Percentiles rank a stretch among this genome's conserved stretches.
These are phyloP conservation scores for Drosophila antonietae DNA, from an alignment of 2,888 invertebrate species.

Conservation along the genomic window DNA sequence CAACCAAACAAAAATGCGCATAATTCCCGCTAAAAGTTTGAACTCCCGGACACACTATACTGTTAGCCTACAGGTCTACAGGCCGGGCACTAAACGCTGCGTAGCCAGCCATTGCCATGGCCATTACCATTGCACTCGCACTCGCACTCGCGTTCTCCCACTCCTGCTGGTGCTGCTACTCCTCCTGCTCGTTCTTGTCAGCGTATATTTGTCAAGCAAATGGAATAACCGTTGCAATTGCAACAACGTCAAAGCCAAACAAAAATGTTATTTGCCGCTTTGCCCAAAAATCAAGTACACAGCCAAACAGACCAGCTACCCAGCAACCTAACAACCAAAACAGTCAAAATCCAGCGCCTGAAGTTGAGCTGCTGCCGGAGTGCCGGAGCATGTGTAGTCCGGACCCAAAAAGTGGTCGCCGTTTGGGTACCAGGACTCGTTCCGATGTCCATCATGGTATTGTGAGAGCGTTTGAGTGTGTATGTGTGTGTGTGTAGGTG, in stretches of 20 bases:
- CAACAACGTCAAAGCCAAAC: slow-evolving; percentile 79
- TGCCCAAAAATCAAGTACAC: slow-evolving; percentile 79
- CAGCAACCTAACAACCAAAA: slow-evolving; percentile 45
- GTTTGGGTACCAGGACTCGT: slow-evolving; percentile 26
- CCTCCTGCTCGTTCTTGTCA: slow-evolving; percentile 31
- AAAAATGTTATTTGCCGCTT: slow-evolving; percentile 79
- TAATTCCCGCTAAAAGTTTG: slow-evolving; percentile 73
- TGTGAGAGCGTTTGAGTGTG: slow-evolving; percentile 20
- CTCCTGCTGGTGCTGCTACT: background rate
- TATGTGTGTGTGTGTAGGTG: slow-evolving; percentile 3
- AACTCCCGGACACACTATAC: slow-evolving; percentile 10
- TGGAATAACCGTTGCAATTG: slow-evolving; percentile 79
- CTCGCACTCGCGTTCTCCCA: background rate
- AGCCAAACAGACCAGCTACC: slow-evolving; percentile 55
- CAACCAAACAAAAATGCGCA: slow-evolving; percentile 71
- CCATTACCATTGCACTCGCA: slow-evolving; percentile 8
- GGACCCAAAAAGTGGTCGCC: slow-evolving; percentile 61
- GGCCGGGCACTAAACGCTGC: slow-evolving; percentile 54
- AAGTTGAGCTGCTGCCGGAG: background rate
- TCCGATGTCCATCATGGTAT: slow-evolving; percentile 32
- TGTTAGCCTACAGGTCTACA: slow-evolving; percentile 8
- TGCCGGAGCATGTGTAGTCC: slow-evolving; percentile 32
- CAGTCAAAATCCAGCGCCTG: slow-evolving; percentile 30
- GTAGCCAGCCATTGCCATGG: slow-evolving; percentile 12
- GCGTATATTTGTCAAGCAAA: slow-evolving; percentile 78